Evolutionary conservation across 2,888 invertebrate genomes (phyloP), one percentile per base, ranked within the genome.

Genomic region (Shargacucullia verbasci): DNA sequence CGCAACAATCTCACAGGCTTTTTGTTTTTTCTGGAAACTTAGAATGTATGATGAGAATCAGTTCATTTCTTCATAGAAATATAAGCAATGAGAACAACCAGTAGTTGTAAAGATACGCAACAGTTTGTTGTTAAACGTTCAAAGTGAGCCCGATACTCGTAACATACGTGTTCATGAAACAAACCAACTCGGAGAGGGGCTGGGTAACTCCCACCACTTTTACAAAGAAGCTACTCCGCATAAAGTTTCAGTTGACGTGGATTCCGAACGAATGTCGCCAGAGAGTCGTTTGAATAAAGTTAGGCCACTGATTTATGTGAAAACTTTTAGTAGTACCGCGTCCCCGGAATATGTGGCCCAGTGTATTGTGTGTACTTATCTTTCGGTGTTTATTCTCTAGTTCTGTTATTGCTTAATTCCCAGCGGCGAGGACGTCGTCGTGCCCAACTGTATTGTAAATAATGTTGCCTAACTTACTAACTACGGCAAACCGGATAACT

Each of bases 251-350:
- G 85, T 86, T 86, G 87, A 90, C 85, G 90, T 83, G 84, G 84
- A 89, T 86, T 87, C 85, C 88, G 85, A 91, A 92, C 91, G 88
- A 89, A 86, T 91, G 91, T 92, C 91, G 87, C 91, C 83, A 83
- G 91, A 92, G 92, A 92, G 91, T 91, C 91, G 91, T 92, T 92
- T 91, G 91, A 92, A 92, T 92, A 92, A 92, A 93, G 91, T 92
- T 92, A 90, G 87, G 78, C 82, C 78, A 82, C 90, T 92, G 92
- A 92, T 93, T 92, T 92, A 93, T 92, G 91, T 87, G 83, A 73
- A 90, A 93, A 92, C 87, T 92, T 92, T 81, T 80, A 79, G 80
- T 76, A 74, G 76, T 78, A 79, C 76, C 70, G 79, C 73, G 78
- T 79, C 82, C 84, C 75, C 72, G 78, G 85, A 83, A 88, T 90